Percentiles rank a stretch among this genome's conserved stretches.
Evolutionary conservation across 2,888 invertebrate species (phyloP).

Genomic region (Zeuzera pyrina): DNA sequence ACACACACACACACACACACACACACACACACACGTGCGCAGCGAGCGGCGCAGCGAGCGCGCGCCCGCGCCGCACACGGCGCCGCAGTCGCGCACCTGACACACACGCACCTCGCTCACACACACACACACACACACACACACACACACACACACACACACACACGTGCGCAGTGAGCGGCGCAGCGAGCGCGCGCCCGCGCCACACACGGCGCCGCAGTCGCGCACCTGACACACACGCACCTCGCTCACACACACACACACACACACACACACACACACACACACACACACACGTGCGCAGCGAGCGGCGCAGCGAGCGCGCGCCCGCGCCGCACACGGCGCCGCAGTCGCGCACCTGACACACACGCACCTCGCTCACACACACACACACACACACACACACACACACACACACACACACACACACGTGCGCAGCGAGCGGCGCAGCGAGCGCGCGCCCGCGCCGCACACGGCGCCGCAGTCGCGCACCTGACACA

Average conservation of each 20-base stretch:
- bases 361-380: slow-evolving; percentile 78
- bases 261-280: not conserved
- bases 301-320: not conserved
- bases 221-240: slow-evolving; percentile 60
- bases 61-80: slow-evolving; percentile 35
- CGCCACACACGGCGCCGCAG: slow-evolving; percentile 69
- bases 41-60: slow-evolving; percentile 79
- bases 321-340: slow-evolving; percentile 75
- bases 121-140: slow-evolving; percentile 39
- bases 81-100: slow-evolving; percentile 50
- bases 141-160: not conserved
- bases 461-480: slow-evolving; percentile 64
- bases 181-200: not conserved
- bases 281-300: not conserved
- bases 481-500: slow-evolving; percentile 71
- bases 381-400: slow-evolving; percentile 89
- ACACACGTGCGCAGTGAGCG: not conserved
- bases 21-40: slow-evolving; percentile 89
- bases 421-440: slow-evolving; percentile 85
- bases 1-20: not conserved
- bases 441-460: slow-evolving; percentile 87
- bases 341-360: slow-evolving; percentile 41
- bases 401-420: slow-evolving; percentile 94
- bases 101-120: slow-evolving; percentile 81
- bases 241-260: not conserved